A percentile compares a stretch with the other conserved stretches of the same genome.
phyloP scores from a whole-genome alignment of 2,888 invertebrate species.

The Chrysodeixis includens region DNA sequence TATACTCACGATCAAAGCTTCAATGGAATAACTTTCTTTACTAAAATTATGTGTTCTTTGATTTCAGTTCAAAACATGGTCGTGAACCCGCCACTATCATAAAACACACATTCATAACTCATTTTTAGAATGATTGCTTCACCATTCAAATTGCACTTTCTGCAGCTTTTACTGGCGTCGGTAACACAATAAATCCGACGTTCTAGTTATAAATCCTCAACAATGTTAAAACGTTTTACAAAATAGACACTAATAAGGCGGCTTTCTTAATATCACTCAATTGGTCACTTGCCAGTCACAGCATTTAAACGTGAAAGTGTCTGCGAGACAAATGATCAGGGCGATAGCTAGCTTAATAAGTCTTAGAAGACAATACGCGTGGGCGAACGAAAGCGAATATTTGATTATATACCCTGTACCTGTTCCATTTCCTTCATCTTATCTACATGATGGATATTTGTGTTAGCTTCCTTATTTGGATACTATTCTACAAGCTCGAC shows the following conservation, averaged over 20 bases:
- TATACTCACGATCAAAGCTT: background rate
- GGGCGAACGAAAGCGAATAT: slow-evolving; percentile 79
- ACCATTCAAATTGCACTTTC: slow-evolving; percentile 42
- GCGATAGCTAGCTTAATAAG: slow-evolving; percentile 72
- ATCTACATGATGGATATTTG: slow-evolving; percentile 59
- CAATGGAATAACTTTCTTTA: slow-evolving; percentile 15
- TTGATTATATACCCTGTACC: slow-evolving; percentile 64
- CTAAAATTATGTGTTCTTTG: slow-evolving; percentile 25
- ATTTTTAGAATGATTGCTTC: slow-evolving; percentile 40
- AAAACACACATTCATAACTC: slow-evolving; percentile 29
- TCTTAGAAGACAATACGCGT: slow-evolving; percentile 72
- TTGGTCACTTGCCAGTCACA: slow-evolving; percentile 71
- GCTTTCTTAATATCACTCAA: slow-evolving; percentile 66
- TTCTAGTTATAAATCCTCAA: slow-evolving; percentile 11
- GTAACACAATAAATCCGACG: slow-evolving; percentile 12
- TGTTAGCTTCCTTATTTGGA: slow-evolving; percentile 49
- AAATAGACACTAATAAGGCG: slow-evolving; percentile 44
- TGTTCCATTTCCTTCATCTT: slow-evolving; percentile 51
- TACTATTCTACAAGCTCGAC: slow-evolving; percentile 47
- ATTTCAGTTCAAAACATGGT: slow-evolving; percentile 14
- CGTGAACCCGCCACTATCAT: slow-evolving; percentile 20
- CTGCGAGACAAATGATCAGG: slow-evolving; percentile 69
- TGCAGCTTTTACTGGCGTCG: slow-evolving; percentile 32
- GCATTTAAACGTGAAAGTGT: slow-evolving; percentile 74
- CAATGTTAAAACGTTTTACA: slow-evolving; percentile 29